A percentile compares a stretch with the other conserved stretches of the same genome.
phyloP scores from a whole-genome alignment of 2,113 vertebrate species.

The Podarcis muralis region DNA sequence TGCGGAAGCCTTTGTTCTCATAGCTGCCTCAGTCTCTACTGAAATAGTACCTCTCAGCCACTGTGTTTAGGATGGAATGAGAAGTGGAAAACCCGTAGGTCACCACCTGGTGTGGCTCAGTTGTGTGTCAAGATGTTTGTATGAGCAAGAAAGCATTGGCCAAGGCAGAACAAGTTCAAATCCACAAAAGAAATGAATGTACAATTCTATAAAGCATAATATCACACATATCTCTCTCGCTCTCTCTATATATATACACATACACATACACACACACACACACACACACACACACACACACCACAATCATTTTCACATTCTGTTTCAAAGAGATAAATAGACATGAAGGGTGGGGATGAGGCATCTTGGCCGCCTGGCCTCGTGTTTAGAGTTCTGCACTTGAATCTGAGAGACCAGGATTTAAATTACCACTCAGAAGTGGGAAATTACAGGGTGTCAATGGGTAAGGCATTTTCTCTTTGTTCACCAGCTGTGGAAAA shows the following conservation, averaged over 20 bases:
- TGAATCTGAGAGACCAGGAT: neutral
- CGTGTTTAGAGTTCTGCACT: neutral
- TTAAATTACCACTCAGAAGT: neutral
- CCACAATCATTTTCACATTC: neutral
- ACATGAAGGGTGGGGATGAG: neutral
- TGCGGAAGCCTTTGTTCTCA: neutral
- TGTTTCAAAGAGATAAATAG: neutral
- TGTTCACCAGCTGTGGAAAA: neutral
- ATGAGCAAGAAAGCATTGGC: neutral
- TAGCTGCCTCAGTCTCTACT: neutral
- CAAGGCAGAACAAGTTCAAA: neutral
- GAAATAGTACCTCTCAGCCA: neutral
- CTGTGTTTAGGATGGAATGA: neutral
- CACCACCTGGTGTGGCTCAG: neutral
- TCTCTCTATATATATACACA: no score
- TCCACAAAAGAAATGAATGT: neutral
- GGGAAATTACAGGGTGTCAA: neutral
- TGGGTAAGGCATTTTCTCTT: neutral
- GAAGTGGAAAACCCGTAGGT: neutral
- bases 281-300: no score
- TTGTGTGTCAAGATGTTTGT: neutral
- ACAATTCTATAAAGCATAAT: neutral
- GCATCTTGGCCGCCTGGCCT: neutral
- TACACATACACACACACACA: accelerated
- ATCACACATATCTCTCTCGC: neutral